Percentiles rank a stretch among this genome's conserved stretches.
These are phyloP conservation scores for Cryptus viduatorius DNA, from an alignment of 2,888 invertebrate genomes.

Conservation along the genomic window DNA sequence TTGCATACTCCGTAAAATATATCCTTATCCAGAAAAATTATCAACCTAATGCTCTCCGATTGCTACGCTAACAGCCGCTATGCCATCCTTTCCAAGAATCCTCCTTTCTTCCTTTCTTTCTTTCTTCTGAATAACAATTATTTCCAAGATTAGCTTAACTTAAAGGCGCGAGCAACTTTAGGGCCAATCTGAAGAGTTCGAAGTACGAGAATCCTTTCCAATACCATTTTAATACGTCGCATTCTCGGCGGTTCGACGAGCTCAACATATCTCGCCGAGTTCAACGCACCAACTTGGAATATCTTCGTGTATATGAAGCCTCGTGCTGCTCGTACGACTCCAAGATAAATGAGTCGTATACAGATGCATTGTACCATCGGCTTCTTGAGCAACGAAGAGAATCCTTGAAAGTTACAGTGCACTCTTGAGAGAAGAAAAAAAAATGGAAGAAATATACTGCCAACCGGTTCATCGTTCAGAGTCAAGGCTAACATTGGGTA, in stretches of 20 bases:
- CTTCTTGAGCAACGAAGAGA: not conserved
- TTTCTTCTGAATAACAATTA: no score
- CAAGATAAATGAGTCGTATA: not conserved
- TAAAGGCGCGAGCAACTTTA: not conserved
- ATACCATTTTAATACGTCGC: not conserved
- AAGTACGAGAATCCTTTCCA: not conserved
- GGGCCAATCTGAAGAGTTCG: not conserved
- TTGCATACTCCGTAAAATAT: no score
- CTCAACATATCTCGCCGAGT: not conserved
- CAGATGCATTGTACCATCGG: not conserved
- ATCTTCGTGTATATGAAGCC: not conserved
- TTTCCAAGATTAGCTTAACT: not conserved
- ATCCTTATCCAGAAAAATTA: no score
- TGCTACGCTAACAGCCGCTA: no score
- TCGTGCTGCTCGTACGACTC: not conserved
- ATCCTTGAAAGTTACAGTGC: not conserved
- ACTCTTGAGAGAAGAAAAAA: not conserved
- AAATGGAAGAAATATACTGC: not conserved
- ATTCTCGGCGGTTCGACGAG: not conserved
- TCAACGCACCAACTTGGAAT: not conserved
- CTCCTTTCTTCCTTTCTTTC: no score
- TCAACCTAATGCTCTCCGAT: no score
- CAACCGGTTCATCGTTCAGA: not conserved
- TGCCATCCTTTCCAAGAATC: no score
- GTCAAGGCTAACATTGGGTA: not conserved